Base-by-base conservation (phyloP, 2,113 vertebrate species). In the Microcebus tavaratra region DNA sequence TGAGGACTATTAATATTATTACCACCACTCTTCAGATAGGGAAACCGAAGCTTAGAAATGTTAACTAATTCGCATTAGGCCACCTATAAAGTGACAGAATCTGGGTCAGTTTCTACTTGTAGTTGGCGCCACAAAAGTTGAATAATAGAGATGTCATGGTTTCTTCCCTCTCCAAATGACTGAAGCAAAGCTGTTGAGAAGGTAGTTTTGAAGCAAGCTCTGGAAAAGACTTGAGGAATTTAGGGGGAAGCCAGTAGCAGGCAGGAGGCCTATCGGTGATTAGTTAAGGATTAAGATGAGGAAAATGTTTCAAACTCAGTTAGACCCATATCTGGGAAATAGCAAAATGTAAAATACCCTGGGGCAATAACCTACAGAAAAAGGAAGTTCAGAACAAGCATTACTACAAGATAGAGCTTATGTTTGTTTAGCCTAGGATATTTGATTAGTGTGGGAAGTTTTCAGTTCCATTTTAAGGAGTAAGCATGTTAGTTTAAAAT, bases 401-500 rank as follows among this genome's bases (percentile, higher is more conserved):
- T 59, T 79, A 79, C 8, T 59, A 7, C 4, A 70, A 87, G 73
- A 91, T 20, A 36, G 50, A 92, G 59, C 14, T 83, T 78, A 14
- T n/a, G 20, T 53, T 78, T 94, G 36, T 81, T 91, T 76, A 76
- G 50, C 63, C 63, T 81, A 68, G 29, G 29, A 50, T 70, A 68
- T 61, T 91, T 93, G 91, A 34, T 29, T 63, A 87, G 67, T 57
- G 48, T 53, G 45, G 82, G 53, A 96, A 63, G 10, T 83, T 96
- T 84, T 91, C 63, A 84, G 91, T 53, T 86, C 89, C 79, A 93
- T 96, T 97, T 95, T 94, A 80, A 96, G 79, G 68, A 95, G 83
- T 95, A 91, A 96, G 79, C 79, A 75, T 67, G 20, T 63, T 93
- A 73, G 45, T 93, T 93, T 87, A 91, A 97, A 97, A 95, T 90